These are phyloP conservation scores for Mycteria americana DNA, from an alignment of 2,797 vertebrate genomes.

Conservation along the genomic window DNA sequence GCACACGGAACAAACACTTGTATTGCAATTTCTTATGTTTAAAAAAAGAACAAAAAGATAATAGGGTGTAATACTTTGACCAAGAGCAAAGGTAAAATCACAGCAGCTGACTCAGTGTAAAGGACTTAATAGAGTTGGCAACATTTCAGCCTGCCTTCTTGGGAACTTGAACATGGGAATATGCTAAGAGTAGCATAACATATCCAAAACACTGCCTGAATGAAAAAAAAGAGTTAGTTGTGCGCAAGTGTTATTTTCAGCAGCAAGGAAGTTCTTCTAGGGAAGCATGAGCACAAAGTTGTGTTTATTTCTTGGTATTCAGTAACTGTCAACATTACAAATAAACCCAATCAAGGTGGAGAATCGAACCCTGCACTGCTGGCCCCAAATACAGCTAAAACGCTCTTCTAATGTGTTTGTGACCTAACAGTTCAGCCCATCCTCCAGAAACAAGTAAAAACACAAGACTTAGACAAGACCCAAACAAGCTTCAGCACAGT, in stretches of 20 bases:
- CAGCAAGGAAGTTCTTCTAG: neutral
- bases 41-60: constrained; percentile 23
- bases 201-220: neutral
- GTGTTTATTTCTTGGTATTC: neutral
- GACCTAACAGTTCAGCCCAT: neutral
- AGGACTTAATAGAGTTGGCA: constrained; percentile 25
- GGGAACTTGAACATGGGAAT: neutral
- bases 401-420: neutral
- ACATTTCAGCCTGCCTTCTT: neutral
- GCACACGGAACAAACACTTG: neutral
- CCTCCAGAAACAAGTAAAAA: neutral
- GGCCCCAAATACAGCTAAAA: neutral
- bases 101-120: constrained; percentile 42
- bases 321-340: neutral
- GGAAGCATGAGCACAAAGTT: neutral
- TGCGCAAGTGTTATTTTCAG: neutral
- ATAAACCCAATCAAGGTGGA: neutral
- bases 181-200: neutral
- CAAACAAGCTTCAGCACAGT: neutral
- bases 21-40: neutral
- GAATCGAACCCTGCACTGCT: neutral
- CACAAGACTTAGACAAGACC: neutral
- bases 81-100: constrained; percentile 54
- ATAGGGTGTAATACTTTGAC: constrained; percentile 7
- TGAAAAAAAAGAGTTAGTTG: neutral